phyloP scores from a whole-genome alignment of 2,888 invertebrate species.

The Formica aserva region DNA sequence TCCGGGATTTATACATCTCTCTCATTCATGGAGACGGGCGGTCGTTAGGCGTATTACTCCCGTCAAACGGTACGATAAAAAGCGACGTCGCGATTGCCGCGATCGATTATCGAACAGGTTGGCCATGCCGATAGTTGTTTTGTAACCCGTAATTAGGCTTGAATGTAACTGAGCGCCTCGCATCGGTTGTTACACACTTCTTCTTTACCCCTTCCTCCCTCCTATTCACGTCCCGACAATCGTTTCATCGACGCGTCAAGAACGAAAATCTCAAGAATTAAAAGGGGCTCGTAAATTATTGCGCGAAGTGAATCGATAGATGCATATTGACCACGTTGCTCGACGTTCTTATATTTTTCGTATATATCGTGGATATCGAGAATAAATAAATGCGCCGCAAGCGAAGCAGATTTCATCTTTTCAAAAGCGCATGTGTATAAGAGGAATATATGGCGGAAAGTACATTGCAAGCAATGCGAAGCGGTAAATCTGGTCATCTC shows the following conservation, averaged over 20 bases:
- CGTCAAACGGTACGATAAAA: constrained; percentile 49
- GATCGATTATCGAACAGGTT: constrained; percentile 45
- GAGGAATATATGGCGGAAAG: background rate
- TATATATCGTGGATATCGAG: constrained; percentile 9
- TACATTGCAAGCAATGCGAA: constrained; percentile 16
- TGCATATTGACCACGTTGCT: constrained; percentile 12
- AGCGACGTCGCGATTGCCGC: constrained; percentile 30
- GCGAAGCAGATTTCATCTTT: constrained; percentile 35
- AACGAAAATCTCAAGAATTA: background rate
- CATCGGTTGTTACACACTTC: background rate
- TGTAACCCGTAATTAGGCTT: constrained; percentile 43
- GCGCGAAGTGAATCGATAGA: constrained; percentile 8
- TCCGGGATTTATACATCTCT: constrained; percentile 36
- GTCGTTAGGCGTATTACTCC: constrained; percentile 49
- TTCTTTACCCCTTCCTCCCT: background rate
- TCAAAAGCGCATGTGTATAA: constrained; percentile 22
- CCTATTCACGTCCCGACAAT: background rate
- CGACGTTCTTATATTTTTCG: constrained; percentile 4
- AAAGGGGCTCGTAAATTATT: constrained; percentile 1
- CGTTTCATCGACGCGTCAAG: background rate
- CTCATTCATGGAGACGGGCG: constrained; percentile 34
- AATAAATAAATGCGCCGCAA: constrained; percentile 39
- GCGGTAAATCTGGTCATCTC: constrained; percentile 47
- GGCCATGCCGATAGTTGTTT: constrained; percentile 35
- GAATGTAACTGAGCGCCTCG: background rate